Percentiles rank a stretch among this genome's conserved stretches.
These are phyloP conservation scores for Agonopterix subpropinquella DNA, from an alignment of 2,888 invertebrate species.

Conservation along the genomic window DNA sequence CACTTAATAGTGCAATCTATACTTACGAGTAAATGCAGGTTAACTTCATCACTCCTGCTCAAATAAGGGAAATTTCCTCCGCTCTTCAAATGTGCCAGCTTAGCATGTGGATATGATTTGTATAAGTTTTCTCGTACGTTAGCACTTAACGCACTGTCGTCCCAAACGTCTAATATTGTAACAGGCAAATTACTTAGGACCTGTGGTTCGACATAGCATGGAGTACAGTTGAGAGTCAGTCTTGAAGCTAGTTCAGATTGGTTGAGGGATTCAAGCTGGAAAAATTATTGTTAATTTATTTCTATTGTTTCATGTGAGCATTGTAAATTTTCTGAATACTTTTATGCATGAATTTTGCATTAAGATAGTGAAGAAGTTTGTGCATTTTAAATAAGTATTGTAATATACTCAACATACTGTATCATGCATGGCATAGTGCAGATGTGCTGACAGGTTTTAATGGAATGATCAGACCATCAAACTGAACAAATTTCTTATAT, in stretches of 20 bases:
- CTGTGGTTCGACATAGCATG: slow-evolving; percentile 86
- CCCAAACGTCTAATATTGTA: slow-evolving; percentile 92
- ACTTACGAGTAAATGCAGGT: slow-evolving; percentile 88
- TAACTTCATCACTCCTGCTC: slow-evolving; percentile 91
- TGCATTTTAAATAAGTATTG: too few relatives aligned
- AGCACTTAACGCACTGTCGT: slow-evolving; percentile 88
- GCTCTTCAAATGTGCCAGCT: slow-evolving; percentile 89
- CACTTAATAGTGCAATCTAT: neutral
- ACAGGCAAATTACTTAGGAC: slow-evolving; percentile 80
- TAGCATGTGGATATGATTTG: slow-evolving; percentile 90
- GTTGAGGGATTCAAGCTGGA: slow-evolving; percentile 86
- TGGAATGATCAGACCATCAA: too few relatives aligned
- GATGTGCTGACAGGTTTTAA: too few relatives aligned
- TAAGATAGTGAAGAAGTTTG: too few relatives aligned
- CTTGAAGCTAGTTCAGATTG: slow-evolving; percentile 91
- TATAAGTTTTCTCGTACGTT: slow-evolving; percentile 87
- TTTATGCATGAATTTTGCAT: neutral
- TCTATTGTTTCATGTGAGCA: neutral
- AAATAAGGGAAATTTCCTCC: slow-evolving; percentile 95
- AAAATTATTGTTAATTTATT: slow-evolving; percentile 14
- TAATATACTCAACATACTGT: too few relatives aligned
- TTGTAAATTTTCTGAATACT: neutral
- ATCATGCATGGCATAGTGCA: too few relatives aligned
- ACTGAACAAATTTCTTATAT: too few relatives aligned
- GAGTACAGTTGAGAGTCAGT: slow-evolving; percentile 89